These are phyloP conservation scores for Colletes latitarsis DNA, from an alignment of 1,140 invertebrate species.

Conservation along the genomic window DNA sequence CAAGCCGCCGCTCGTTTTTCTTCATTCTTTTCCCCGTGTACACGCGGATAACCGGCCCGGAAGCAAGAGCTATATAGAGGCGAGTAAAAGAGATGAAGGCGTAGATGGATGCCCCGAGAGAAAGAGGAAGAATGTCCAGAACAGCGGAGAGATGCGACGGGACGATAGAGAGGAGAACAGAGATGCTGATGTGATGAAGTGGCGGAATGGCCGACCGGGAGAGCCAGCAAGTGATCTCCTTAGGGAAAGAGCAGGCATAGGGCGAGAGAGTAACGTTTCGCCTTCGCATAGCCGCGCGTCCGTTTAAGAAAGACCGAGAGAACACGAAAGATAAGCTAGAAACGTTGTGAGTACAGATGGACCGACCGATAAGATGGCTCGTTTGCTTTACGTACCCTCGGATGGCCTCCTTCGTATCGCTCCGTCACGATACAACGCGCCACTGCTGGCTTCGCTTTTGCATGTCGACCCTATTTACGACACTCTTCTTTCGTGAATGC, in stretches of 20 bases:
- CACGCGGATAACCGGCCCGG: slow-evolving; percentile 28
- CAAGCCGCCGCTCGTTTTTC: slow-evolving; percentile 54
- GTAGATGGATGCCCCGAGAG: slow-evolving; percentile 39
- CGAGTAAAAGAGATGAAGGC: slow-evolving; percentile 5
- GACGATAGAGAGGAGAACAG: slow-evolving; percentile 64
- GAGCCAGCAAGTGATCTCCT: slow-evolving; percentile 47
- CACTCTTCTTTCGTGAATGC: slow-evolving; percentile 32
- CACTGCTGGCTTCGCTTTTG: slow-evolving; percentile 39
- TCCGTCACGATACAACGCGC: slow-evolving; percentile 15
- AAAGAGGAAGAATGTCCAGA: slow-evolving; percentile 15
- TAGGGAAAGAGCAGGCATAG: slow-evolving; percentile 10
- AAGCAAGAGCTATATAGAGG: neutral
- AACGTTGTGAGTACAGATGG: slow-evolving; percentile 75
- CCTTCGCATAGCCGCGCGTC: neutral
- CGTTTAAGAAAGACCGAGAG: slow-evolving; percentile 22
- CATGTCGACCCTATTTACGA: slow-evolving; percentile 12
- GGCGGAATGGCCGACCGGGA: slow-evolving; percentile 59
- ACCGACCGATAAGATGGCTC: slow-evolving; percentile 67
- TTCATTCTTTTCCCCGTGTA: slow-evolving; percentile 50
- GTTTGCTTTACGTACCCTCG: slow-evolving; percentile 59
- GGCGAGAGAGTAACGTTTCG: too few species aligned
- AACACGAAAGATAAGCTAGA: slow-evolving; percentile 66
- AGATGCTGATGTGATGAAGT: slow-evolving; percentile 73
- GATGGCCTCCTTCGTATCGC: slow-evolving; percentile 39
- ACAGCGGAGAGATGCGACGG: slow-evolving; percentile 45